Conservation (phyloP, 92 coral and sea anemone species). For the Paragorgia papillata region DNA sequence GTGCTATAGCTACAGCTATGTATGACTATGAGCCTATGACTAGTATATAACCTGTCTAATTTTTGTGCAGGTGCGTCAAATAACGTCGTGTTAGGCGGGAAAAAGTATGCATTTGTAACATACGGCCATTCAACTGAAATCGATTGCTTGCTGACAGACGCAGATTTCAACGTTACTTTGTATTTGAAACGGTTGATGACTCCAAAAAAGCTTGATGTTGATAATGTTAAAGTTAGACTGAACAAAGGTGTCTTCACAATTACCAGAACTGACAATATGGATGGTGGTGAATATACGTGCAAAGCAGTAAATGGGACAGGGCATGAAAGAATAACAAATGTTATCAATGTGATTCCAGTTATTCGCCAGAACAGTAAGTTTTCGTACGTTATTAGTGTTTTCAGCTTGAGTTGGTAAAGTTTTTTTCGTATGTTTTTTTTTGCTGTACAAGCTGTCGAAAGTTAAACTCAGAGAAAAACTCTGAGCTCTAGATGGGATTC, state of each 20-base stretch:
- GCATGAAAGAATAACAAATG: constrained; percentile 17
- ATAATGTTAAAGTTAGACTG: constrained; percentile 26
- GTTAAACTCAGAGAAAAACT: no score
- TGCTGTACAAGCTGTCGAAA: no score
- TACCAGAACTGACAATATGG: constrained; percentile 1
- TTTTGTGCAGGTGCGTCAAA: constrained; percentile 5
- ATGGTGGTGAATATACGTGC: constrained; percentile 41
- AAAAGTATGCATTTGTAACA: constrained; percentile 28
- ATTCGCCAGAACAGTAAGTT: constrained; percentile 9
- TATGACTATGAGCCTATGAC: no score
- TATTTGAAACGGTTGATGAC: constrained; percentile 19
- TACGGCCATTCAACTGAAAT: constrained; percentile 42
- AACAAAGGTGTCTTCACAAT: constrained; percentile 37
- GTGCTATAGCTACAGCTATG: no score
- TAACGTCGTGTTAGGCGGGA: not conserved
- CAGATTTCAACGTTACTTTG: constrained; percentile 36
- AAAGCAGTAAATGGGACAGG: constrained; percentile 30
- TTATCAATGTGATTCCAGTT: constrained; percentile 26
- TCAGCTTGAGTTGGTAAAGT: no score
- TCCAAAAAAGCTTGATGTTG: constrained; percentile 21
- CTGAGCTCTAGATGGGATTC: no score
- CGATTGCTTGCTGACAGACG: constrained; percentile 2
- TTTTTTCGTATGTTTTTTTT: no score
- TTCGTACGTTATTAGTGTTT: no score
- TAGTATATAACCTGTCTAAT: no score